These are phyloP conservation scores for Muntiacus muntjak DNA, from an alignment of 2,113 vertebrate genomes.

Conservation along the genomic window DNA sequence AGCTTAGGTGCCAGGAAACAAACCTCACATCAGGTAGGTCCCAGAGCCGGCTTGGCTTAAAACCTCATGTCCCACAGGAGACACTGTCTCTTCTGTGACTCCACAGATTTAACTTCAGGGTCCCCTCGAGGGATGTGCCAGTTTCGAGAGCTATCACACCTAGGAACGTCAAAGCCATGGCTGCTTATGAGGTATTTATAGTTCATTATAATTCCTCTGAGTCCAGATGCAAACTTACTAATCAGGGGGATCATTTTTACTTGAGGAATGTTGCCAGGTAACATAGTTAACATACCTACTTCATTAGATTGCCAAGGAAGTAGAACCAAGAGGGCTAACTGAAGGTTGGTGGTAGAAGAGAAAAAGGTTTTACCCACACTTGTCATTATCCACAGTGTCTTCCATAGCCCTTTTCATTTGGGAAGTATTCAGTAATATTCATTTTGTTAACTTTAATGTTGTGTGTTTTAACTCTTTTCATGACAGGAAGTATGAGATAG, in stretches of 20 bases:
- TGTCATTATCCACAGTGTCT: neutral
- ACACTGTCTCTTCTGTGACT: neutral
- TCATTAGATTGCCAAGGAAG: neutral
- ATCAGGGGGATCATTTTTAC: constrained; percentile 9
- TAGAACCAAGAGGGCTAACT: neutral
- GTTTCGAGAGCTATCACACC: neutral
- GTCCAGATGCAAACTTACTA: neutral
- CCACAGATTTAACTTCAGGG: neutral
- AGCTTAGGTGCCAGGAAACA: neutral
- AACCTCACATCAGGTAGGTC: neutral
- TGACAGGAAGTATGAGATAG: neutral
- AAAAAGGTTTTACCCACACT: neutral
- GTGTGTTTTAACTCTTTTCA: constrained; percentile 6
- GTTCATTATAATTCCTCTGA: neutral
- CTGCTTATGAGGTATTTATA: neutral
- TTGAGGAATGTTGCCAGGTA: neutral
- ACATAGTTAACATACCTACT: neutral
- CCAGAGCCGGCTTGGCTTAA: neutral
- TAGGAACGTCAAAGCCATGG: neutral
- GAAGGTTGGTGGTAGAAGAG: neutral
- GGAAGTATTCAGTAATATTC: neutral
- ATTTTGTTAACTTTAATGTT: neutral
- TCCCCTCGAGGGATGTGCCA: neutral
- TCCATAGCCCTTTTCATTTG: neutral
- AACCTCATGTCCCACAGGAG: neutral